Conservation (phyloP, 2,113 vertebrate species). For the Syngnathoides biaculeatus region DNA sequence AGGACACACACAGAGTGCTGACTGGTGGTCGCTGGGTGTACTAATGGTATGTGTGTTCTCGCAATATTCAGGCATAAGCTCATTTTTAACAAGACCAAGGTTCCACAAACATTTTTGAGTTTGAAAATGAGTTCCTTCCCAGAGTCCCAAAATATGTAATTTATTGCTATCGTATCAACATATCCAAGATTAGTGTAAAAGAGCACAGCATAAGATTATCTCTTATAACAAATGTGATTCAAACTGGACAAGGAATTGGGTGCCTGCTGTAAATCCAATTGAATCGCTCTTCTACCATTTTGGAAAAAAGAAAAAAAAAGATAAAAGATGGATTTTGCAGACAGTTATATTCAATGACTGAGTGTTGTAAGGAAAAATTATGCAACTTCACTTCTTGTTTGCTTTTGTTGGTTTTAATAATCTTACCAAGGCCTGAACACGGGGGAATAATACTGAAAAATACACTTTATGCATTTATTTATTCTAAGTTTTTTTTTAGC, state of each 20-base stretch:
- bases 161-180: neutral
- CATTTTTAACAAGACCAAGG: neutral
- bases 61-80: no score
- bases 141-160: neutral
- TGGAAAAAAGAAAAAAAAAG: neutral
- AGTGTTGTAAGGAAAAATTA: no score
- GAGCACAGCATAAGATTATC: neutral
- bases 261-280: neutral
- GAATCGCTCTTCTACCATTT: neutral
- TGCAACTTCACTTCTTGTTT: no score
- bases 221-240: neutral
- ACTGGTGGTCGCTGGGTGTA: constrained; percentile 98
- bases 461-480: no score
- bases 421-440: no score
- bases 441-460: no score
- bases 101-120: neutral
- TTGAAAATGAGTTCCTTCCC: neutral
- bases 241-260: neutral
- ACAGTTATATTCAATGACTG: neutral
- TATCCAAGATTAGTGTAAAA: neutral
- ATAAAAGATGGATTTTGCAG: neutral
- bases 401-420: no score
- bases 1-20: constrained; percentile 97
- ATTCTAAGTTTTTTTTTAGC: no score
- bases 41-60: constrained; percentile 83